These are phyloP conservation scores for Orchesella cincta DNA, from an alignment of 1,140 invertebrate genomes.

Conservation along the genomic window DNA sequence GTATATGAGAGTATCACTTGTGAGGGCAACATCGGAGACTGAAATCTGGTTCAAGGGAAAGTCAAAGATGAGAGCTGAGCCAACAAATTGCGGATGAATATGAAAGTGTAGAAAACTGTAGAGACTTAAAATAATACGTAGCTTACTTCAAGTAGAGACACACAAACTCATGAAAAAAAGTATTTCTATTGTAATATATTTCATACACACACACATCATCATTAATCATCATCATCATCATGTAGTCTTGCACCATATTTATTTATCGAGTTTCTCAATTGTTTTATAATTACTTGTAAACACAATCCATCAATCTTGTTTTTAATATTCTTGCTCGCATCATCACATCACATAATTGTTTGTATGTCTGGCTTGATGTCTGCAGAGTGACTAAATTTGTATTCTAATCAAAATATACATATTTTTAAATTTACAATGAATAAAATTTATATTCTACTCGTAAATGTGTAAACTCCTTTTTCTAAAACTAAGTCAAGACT, in stretches of 20 bases:
- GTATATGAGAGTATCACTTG: neutral
- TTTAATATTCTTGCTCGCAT: neutral
- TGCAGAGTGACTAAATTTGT: too few relatives aligned
- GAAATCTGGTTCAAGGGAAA: neutral
- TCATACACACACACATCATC: neutral
- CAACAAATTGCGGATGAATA: slow-evolving; percentile 9
- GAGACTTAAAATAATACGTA: slow-evolving; percentile 15
- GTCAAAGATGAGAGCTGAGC: neutral
- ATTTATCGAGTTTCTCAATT: neutral
- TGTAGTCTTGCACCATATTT: neutral
- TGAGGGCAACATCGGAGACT: neutral
- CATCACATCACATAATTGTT: neutral
- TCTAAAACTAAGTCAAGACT: neutral
- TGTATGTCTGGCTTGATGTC: neutral
- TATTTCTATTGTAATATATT: neutral
- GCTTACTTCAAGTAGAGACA: neutral
- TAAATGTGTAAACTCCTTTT: too few relatives aligned
- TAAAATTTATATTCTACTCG: neutral
- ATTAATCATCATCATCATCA: neutral
- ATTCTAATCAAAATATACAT: neutral
- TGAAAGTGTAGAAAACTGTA: slow-evolving; percentile 30
- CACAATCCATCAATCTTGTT: neutral
- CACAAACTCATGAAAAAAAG: neutral
- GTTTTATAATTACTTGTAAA: neutral
- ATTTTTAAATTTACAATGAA: neutral